Percentiles rank a stretch among this genome's conserved stretches.
Conservation (phyloP, 2,888 invertebrate species). For the Eilema griseolum region DNA sequence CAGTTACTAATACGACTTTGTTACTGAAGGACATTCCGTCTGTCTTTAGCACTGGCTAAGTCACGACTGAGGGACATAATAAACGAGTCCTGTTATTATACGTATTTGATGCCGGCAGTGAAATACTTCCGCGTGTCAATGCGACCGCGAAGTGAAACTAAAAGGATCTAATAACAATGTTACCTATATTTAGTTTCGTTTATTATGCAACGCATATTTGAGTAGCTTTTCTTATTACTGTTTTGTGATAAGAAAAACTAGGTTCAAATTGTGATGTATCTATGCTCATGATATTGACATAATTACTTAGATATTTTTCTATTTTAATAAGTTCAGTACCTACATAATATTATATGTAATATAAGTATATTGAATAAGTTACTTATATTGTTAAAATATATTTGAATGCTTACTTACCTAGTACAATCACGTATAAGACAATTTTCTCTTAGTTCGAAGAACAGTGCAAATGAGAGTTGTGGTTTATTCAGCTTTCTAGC, state of each 20-base stretch:
- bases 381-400: background rate
- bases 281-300: too few species aligned
- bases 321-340: too few species aligned
- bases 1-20: constrained; percentile 77
- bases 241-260: background rate
- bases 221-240: background rate
- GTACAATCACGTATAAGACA: background rate
- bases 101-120: constrained; percentile 29
- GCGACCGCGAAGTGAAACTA: constrained; percentile 55
- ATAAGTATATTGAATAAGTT: too few species aligned
- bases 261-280: too few species aligned
- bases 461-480: background rate
- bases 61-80: constrained; percentile 49
- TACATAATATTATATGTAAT: too few species aligned
- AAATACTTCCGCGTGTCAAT: constrained; percentile 54
- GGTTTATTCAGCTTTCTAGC: background rate
- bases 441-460: background rate
- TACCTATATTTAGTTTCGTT: constrained; percentile 55
- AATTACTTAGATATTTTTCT: too few species aligned
- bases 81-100: constrained; percentile 46
- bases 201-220: constrained; percentile 11
- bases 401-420: background rate
- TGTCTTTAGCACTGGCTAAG: constrained; percentile 14
- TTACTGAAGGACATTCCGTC: constrained; percentile 69
- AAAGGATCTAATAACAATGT: constrained; percentile 41